Percentiles rank a stretch among this genome's conserved stretches.
These are phyloP conservation scores for Campoletis sonorensis DNA, from an alignment of 1,140 invertebrate genomes.

Conservation along the genomic window DNA sequence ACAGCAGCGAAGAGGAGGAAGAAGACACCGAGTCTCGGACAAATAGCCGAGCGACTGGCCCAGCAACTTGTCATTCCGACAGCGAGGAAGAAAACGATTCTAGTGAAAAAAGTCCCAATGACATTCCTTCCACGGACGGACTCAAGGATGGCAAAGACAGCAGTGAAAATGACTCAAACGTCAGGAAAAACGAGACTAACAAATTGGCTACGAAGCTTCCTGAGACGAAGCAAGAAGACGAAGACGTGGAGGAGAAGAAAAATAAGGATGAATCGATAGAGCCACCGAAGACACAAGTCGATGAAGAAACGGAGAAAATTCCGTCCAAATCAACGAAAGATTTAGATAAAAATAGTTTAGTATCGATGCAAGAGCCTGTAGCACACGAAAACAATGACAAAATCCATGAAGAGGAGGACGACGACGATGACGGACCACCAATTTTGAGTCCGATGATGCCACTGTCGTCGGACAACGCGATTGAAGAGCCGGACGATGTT, in stretches of 20 bases:
- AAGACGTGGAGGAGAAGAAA: not conserved
- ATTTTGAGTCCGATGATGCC: conserved; percentile 72
- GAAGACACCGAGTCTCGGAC: conserved; percentile 56
- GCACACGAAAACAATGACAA: not conserved
- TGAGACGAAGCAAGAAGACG: not conserved
- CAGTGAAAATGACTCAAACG: not conserved
- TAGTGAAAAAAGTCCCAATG: too few species aligned
- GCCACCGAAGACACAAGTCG: not conserved
- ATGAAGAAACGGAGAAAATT: not conserved
- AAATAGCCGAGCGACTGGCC: conserved; percentile 55
- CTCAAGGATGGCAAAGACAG: conserved; percentile 14
- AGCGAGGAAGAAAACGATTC: conserved; percentile 30
- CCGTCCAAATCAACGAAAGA: not conserved
- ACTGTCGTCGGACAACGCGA: conserved; percentile 43
- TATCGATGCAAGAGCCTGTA: not conserved
- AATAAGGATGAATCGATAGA: not conserved
- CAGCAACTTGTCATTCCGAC: conserved; percentile 27
- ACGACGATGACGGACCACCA: conserved; percentile 72
- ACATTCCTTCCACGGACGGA: not conserved
- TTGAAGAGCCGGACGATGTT: conserved; percentile 51
- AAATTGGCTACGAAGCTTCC: not conserved
- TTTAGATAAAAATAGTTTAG: not conserved
- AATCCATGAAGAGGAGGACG: conserved; percentile 52
- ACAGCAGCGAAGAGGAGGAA: conserved; percentile 57
- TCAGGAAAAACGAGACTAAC: not conserved